Evolutionary conservation across 2,113 vertebrate genomes (phyloP).

Genomic region (Malurus cyaneus): DNA sequence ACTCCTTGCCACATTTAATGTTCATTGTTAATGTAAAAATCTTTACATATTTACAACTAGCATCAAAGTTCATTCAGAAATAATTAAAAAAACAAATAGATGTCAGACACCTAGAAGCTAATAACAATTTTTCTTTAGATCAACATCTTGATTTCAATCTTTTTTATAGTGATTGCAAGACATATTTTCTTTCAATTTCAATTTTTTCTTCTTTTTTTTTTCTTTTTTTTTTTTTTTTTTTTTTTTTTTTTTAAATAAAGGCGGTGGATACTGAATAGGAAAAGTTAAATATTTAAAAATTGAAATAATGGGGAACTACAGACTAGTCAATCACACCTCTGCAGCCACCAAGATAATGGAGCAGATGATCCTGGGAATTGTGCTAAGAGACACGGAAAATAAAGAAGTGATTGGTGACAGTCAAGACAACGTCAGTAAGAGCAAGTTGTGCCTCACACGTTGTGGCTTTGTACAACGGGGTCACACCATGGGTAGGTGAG

Average conservation of each 20-base stretch:
- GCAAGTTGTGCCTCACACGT: fast-evolving
- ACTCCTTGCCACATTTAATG: not conserved
- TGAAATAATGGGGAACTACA: not conserved
- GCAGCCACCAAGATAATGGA: not conserved
- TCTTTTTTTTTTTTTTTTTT: not conserved
- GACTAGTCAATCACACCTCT: not conserved
- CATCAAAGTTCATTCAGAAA: not conserved
- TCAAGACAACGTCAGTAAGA: not conserved
- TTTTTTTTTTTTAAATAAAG: not conserved
- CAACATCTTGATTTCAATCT: not conserved
- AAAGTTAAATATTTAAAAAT: not conserved
- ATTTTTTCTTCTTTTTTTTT: not conserved
- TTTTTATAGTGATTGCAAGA: not conserved
- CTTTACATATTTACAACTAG: not conserved
- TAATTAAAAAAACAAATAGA: not conserved
- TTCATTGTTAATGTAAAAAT: not conserved
- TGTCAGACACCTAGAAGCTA: not conserved
- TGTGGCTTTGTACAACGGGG: too few relatives aligned
- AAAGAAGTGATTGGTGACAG: not conserved
- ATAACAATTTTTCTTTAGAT: not conserved
- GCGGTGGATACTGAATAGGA: not conserved
- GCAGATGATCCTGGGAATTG: not conserved
- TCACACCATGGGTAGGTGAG: too few relatives aligned
- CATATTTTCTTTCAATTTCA: not conserved
- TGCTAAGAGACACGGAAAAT: not conserved